Base-by-base conservation (phyloP, 1,140 invertebrate genomes). In the Phocides pigmalion region DNA sequence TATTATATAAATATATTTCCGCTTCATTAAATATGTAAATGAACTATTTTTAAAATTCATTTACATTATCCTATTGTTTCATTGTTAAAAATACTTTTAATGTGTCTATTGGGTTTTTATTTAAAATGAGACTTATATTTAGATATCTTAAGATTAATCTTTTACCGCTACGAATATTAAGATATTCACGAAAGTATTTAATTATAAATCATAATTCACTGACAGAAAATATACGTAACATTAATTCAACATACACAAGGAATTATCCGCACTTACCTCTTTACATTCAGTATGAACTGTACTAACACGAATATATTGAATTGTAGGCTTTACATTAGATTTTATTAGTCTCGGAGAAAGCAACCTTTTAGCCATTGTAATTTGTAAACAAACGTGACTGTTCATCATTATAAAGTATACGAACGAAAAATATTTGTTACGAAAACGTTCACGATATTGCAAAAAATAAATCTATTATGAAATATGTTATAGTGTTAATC, bases 291-390 rank as follows among this genome's bases (percentile, higher is more conserved):
- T 56, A 41, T 76, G 72, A 12, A 79, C 15, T 42, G 70, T 63
- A 42, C 70, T 79, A 22, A 17, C n/a, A 4, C 56, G 53, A 35
- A 66, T 25, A 61, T 41, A 62, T 41, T 46, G 28, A 20, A 72
- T 64, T 25, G 62, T 53, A 12, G 68, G 65, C 47, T 56, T 72
- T 70, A 72, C 32, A 28, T 63, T 78, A 71, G 51, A 58, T 64
- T 68, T 74, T 25, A 78, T 72, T 67, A 71, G 70, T 9, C 62
- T 22, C 9, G 46, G 61, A 32, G 50, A 61, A 17, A 78, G n/a
- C 35, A 76, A 54, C 8, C 68, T 68, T 63, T 56, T 74, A 28
- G 61, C 68, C 76, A 79, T 81, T 9, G 11, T 74, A 37, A 46
- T 11, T 50, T 58, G 14, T 25, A 37, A 54, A 56, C 20, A 56